These are phyloP conservation scores for Serrognathus titanus DNA, from an alignment of 2,888 invertebrate genomes.

Conservation along the genomic window DNA sequence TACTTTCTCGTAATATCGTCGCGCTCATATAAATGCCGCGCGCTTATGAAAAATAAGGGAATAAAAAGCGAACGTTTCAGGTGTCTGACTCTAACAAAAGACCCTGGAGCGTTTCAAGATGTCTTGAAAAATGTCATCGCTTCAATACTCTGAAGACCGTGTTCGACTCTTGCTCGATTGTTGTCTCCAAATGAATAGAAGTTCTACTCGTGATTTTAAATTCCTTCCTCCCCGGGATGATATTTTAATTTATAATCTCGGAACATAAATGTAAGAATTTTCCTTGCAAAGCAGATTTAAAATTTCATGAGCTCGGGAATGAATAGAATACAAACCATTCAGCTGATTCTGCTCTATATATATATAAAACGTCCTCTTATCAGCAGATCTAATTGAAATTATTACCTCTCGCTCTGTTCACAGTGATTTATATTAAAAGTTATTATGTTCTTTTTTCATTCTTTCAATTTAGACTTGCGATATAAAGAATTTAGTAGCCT, in stretches of 20 bases:
- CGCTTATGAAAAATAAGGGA: conserved; percentile 3
- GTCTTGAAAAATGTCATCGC: conserved; percentile 29
- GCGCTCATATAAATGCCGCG: neutral
- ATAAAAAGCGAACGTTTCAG: conserved; percentile 21
- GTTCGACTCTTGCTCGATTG: conserved; percentile 21
- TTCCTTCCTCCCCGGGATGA: conserved; percentile 13
- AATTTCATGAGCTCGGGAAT: conserved; percentile 18
- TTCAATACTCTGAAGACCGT: conserved; percentile 22
- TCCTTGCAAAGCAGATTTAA: conserved; percentile 11
- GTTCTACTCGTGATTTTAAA: conserved; percentile 11
- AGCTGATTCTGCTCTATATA: neutral
- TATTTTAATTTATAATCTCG: conserved; percentile 21
- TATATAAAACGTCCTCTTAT: too few species aligned
- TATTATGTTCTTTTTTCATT: too few species aligned
- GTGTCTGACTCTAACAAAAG: conserved; percentile 28
- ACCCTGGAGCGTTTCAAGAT: conserved; percentile 25
- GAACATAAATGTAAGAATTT: conserved; percentile 17
- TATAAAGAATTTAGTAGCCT: too few species aligned
- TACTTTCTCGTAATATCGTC: too few species aligned
- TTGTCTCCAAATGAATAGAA: conserved; percentile 17
- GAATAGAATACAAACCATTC: conserved; percentile 9
- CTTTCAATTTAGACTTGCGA: too few species aligned
- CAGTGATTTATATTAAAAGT: too few species aligned
- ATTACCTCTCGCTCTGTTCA: too few species aligned
- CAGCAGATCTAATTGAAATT: too few species aligned